Percentiles rank a stretch among this genome's conserved stretches.
Conservation (phyloP, 2,888 invertebrate species). For the Melitaea athalia region DNA sequence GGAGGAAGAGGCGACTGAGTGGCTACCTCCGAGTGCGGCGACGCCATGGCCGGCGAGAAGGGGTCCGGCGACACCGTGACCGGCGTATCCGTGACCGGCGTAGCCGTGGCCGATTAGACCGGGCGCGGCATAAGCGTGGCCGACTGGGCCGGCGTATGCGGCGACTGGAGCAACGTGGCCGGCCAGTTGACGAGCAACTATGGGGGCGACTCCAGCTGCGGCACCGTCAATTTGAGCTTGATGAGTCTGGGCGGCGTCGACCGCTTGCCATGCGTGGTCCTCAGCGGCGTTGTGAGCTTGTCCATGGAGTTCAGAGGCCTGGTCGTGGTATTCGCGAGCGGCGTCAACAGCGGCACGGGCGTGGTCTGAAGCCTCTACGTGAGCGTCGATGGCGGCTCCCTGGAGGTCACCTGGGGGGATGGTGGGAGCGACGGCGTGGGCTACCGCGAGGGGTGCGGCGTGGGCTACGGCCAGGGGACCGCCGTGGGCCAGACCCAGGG, state of each 20-base stretch:
- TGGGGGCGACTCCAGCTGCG: constrained; percentile 73
- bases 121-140: constrained; percentile 34
- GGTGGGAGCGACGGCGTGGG: constrained; percentile 63
- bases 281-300: constrained; percentile 76
- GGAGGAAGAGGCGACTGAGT: constrained; percentile 63
- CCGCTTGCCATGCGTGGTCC: constrained; percentile 75
- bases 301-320: constrained; percentile 72
- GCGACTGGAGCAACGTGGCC: constrained; percentile 56
- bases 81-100: constrained; percentile 47
- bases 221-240: constrained; percentile 74
- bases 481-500: constrained; percentile 44
- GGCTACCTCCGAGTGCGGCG: constrained; percentile 53
- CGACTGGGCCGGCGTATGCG: constrained; percentile 38
- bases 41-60: constrained; percentile 56
- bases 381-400: constrained; percentile 74
- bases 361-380: constrained; percentile 73
- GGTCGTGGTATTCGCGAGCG: constrained; percentile 73
- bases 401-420: constrained; percentile 74
- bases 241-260: constrained; percentile 73
- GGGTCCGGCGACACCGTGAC: constrained; percentile 47
- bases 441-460: constrained; percentile 52
- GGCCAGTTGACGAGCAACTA: constrained; percentile 71
- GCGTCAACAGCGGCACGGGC: constrained; percentile 73
- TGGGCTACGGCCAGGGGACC: constrained; percentile 55
- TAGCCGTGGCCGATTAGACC: constrained; percentile 45